A percentile compares a stretch with the other conserved stretches of the same genome.
These are phyloP conservation scores for Dendrophyllia cribrosa DNA, from an alignment of 64 coral and sea anemone species.

Conservation along the genomic window DNA sequence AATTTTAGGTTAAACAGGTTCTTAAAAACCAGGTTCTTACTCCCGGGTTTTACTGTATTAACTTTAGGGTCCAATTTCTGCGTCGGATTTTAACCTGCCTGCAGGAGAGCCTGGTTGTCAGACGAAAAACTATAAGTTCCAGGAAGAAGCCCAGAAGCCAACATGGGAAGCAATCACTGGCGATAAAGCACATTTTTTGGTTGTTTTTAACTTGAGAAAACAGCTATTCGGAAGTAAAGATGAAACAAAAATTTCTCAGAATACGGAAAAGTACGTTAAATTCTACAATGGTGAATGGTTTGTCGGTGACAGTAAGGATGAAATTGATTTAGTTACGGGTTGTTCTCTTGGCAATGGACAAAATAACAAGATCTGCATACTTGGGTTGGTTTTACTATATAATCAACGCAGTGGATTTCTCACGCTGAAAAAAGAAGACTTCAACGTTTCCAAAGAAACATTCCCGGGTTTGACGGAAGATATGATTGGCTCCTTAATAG, in stretches of 20 bases:
- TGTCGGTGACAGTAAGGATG: too few relatives aligned
- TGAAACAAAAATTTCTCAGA: too few relatives aligned
- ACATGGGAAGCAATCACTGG: background rate
- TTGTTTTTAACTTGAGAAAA: too few relatives aligned
- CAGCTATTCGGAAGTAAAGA: too few relatives aligned
- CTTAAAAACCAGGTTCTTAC: too few relatives aligned
- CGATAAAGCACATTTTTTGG: background rate
- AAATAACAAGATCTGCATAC: background rate
- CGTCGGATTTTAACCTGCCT: background rate
- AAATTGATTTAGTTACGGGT: too few relatives aligned
- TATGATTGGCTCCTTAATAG: background rate
- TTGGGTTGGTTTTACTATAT: background rate
- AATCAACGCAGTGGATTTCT: background rate
- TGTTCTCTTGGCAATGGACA: background rate
- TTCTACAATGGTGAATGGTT: too few relatives aligned
- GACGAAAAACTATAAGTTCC: background rate
- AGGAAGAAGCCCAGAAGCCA: background rate
- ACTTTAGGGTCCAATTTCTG: background rate
- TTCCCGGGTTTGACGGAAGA: background rate
- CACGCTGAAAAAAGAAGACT: background rate
- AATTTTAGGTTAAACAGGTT: too few relatives aligned
- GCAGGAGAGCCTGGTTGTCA: background rate
- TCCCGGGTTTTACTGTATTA: too few relatives aligned
- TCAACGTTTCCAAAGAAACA: background rate
- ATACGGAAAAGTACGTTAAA: too few relatives aligned